Percentiles rank a stretch among this genome's conserved stretches.
Evolutionary conservation across 2,888 invertebrate genomes (phyloP).

Genomic region (Gryllus longicercus): DNA sequence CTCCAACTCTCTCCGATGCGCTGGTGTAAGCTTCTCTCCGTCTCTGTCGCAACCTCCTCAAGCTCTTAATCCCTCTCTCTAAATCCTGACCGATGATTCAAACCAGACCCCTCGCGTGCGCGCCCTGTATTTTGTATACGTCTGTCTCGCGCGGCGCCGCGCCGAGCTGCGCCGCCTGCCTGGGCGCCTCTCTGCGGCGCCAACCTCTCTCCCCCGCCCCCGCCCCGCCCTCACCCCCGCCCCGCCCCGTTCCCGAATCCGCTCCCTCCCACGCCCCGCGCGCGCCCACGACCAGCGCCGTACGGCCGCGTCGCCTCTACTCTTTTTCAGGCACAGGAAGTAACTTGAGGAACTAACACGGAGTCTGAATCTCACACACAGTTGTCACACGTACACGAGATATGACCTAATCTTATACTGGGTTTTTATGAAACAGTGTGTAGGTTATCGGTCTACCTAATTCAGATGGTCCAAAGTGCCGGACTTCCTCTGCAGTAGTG

Average conservation of each 20-base stretch:
- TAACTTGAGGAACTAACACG: too few species aligned
- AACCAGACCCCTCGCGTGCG: neutral
- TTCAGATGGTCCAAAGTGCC: too few species aligned
- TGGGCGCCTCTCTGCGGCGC: neutral
- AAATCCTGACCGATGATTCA: constrained; percentile 17
- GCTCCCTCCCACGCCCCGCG: too few species aligned
- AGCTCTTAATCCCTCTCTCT: constrained; percentile 17
- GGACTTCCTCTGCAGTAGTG: too few species aligned
- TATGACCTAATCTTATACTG: too few species aligned
- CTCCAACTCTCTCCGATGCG: constrained; percentile 2
- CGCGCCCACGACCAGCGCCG: too few species aligned
- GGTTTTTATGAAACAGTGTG: too few species aligned
- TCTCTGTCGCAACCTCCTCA: neutral
- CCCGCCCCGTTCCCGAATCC: neutral
- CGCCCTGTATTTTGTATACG: constrained; percentile 6
- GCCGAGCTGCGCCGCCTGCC: neutral
- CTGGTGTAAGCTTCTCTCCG: neutral
- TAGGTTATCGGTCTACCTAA: too few species aligned
- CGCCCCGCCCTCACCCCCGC: neutral
- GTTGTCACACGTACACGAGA: too few species aligned
- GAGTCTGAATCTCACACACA: too few species aligned
- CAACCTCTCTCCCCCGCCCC: neutral
- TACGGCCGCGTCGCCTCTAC: too few species aligned
- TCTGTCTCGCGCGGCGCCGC: neutral
- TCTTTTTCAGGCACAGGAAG: too few species aligned